Evolutionary conservation across 1,140 invertebrate species (phyloP).

Genomic region (Akabosia matsudoensis): DNA sequence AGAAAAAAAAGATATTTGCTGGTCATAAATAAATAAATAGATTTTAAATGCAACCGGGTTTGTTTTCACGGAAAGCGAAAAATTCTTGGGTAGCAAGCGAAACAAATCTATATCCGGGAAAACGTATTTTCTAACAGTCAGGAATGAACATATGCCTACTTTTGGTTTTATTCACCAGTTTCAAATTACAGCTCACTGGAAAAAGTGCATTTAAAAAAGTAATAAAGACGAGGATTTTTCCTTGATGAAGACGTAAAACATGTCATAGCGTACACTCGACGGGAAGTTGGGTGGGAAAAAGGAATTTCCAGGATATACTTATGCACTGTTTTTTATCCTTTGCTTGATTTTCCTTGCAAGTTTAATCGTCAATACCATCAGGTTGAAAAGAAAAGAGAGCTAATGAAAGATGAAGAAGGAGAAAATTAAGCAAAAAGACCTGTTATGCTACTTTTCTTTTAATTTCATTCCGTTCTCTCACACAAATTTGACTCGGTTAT

Average conservation of each 20-base stretch:
- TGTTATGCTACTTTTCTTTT: background rate
- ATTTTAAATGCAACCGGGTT: background rate
- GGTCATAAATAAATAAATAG: constrained; percentile 24
- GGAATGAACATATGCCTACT: no score
- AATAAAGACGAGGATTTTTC: background rate
- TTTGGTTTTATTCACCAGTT: background rate
- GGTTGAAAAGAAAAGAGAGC: background rate
- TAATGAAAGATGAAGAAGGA: background rate
- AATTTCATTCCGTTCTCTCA: background rate
- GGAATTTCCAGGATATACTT: background rate
- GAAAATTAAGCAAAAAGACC: background rate
- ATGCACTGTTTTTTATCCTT: background rate
- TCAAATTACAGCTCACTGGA: background rate
- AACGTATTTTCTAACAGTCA: no score
- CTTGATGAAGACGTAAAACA: background rate
- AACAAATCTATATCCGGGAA: no score
- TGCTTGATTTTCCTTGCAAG: background rate
- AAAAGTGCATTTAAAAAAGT: background rate
- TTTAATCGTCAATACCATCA: background rate
- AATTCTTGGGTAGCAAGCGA: no score
- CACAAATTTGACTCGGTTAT: background rate
- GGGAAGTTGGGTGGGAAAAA: background rate
- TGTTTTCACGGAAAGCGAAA: no score
- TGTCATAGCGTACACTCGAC: background rate
- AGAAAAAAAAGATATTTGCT: background rate